These are phyloP conservation scores for Pangasius mekongensis DNA, from an alignment of 2,797 vertebrate genomes.

Conservation along the genomic window DNA sequence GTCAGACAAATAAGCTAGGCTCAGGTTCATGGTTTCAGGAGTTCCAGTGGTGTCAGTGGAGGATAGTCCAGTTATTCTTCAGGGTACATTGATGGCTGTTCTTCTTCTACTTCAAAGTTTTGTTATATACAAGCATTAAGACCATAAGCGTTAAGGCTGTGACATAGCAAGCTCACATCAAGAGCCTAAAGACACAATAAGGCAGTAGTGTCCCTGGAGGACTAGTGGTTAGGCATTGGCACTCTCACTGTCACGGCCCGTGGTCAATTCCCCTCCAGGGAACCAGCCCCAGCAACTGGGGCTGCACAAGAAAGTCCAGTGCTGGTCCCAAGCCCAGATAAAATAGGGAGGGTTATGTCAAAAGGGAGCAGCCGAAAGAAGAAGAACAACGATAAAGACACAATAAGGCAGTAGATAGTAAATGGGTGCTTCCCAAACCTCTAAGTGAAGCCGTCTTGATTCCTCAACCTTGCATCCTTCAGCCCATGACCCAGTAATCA, in stretches of 20 bases:
- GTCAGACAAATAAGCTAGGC: conserved; percentile 4
- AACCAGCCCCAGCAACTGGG: no score
- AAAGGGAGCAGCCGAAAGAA: no score
- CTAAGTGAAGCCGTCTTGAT: background rate
- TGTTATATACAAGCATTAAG: background rate
- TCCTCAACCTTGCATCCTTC: background rate
- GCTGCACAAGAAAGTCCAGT: no score
- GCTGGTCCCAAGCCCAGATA: no score
- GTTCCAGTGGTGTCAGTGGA: background rate
- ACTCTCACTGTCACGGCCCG: no score
- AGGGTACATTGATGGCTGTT: background rate
- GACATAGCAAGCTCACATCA: background rate
- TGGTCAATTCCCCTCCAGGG: no score
- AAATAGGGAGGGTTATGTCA: no score
- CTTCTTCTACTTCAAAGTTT: background rate
- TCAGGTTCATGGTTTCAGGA: conserved; percentile 25
- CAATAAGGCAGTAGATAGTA: background rate
- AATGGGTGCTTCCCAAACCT: background rate
- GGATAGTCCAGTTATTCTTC: background rate
- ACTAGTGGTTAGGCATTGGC: no score
- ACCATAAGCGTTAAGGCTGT: background rate
- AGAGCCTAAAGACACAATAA: background rate
- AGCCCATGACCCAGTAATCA: background rate
- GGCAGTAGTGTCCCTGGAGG: no score
- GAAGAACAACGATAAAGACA: background rate